Percentiles rank a stretch among this genome's conserved stretches.
Conservation (phyloP, 2,113 vertebrate genomes). For the Clarias gariepinus region DNA sequence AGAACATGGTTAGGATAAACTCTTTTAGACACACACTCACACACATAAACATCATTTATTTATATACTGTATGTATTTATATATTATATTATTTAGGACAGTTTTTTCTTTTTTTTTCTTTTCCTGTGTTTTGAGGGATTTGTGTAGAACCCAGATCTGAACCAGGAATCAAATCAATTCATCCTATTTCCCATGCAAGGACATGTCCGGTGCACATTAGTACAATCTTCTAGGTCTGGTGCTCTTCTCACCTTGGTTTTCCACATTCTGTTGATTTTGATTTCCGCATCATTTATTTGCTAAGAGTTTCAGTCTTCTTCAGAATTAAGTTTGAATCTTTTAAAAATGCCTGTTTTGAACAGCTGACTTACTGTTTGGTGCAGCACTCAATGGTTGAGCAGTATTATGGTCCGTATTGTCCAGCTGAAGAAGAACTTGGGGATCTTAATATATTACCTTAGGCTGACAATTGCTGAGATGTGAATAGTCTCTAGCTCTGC, state of each 20-base stretch:
- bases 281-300: background rate
- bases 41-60: background rate
- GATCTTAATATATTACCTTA: background rate
- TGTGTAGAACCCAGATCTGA: background rate
- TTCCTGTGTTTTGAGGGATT: background rate
- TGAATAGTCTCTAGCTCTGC: background rate
- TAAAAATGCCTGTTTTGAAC: background rate
- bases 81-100: background rate
- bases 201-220: background rate
- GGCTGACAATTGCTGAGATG: background rate
- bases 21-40: background rate
- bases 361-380: background rate
- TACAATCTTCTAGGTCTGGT: background rate
- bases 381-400: background rate
- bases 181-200: background rate
- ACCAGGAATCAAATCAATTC: background rate
- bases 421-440: background rate
- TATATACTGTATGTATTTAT: no score
- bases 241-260: background rate
- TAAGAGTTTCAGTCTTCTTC: background rate
- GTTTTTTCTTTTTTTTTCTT: background rate
- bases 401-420: background rate
- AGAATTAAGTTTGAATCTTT: background rate
- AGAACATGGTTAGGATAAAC: conserved; percentile 10
- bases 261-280: background rate